phyloP scores from a whole-genome alignment of 2,888 invertebrate species.

The Eurytoma californica region DNA sequence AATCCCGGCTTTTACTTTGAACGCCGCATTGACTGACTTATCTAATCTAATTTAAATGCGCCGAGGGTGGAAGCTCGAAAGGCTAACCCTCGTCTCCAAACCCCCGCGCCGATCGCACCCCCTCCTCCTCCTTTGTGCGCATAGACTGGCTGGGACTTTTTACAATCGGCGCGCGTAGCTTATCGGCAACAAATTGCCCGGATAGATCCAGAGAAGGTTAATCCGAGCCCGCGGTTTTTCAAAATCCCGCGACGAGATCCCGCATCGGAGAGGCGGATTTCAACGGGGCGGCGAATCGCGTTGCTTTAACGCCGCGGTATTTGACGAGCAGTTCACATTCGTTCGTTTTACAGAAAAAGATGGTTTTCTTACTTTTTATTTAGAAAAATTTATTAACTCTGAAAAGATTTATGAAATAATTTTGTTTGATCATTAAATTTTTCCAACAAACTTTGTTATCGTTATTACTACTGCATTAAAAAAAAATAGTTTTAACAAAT shows the following conservation, averaged over 20 bases:
- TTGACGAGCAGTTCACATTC: too few species aligned
- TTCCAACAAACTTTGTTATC: too few species aligned
- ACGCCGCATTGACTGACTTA: constrained; percentile 74
- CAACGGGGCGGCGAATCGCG: too few species aligned
- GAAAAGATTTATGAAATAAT: too few species aligned
- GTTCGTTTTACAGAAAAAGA: too few species aligned
- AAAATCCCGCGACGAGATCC: neutral
- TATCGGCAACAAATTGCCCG: constrained; percentile 28
- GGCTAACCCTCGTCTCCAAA: neutral
- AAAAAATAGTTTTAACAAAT: too few species aligned
- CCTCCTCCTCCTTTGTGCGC: neutral
- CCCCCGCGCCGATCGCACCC: neutral
- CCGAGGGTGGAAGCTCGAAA: constrained; percentile 55
- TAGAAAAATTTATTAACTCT: too few species aligned
- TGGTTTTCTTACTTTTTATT: too few species aligned
- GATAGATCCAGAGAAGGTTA: neutral
- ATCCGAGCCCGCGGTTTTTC: neutral
- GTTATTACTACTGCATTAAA: too few species aligned
- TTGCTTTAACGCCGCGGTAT: too few species aligned
- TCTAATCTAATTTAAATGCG: constrained; percentile 74
- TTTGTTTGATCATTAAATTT: too few species aligned
- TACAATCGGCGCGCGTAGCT: constrained; percentile 19
- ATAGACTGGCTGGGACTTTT: constrained; percentile 4
- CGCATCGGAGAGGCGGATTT: too few species aligned
- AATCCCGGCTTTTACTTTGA: constrained; percentile 72